These are phyloP conservation scores for Biston stratarius DNA, from an alignment of 2,888 invertebrate genomes.

Conservation along the genomic window DNA sequence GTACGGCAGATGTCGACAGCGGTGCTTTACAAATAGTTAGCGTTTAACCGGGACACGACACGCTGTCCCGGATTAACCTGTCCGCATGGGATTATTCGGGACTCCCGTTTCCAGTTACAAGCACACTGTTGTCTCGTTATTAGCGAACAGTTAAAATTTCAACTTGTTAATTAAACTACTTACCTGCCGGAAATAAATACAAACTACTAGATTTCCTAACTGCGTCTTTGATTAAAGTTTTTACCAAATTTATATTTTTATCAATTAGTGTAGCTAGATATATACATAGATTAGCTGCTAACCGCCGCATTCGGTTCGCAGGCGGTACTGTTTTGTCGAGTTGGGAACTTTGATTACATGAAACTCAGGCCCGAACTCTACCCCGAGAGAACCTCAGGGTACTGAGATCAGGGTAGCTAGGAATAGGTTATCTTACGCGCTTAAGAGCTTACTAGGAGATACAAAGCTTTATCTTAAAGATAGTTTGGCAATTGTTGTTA, in stretches of 20 bases:
- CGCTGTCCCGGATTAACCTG: conserved; percentile 32
- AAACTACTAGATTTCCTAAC: too few species aligned
- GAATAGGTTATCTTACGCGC: background rate
- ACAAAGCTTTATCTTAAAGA: background rate
- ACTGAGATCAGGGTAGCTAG: background rate
- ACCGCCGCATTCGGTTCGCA: conserved; percentile 7
- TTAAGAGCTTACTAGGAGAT: background rate
- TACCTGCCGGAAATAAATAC: too few species aligned
- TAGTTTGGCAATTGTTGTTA: too few species aligned
- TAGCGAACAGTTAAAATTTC: background rate
- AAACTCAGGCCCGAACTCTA: conserved; percentile 5
- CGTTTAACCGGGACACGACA: conserved; percentile 20
- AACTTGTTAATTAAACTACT: background rate
- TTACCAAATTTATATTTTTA: background rate
- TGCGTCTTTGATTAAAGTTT: too few species aligned
- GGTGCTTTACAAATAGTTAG: conserved; percentile 14
- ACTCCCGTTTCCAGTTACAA: conserved; percentile 22
- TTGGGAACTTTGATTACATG: conserved; percentile 17
- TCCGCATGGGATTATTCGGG: conserved; percentile 29
- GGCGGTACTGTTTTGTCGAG: background rate
- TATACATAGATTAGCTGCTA: conserved; percentile 12
- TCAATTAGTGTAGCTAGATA: background rate
- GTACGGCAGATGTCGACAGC: background rate
- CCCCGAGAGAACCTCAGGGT: background rate
- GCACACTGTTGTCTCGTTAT: conserved; percentile 8